phyloP scores from a whole-genome alignment of 2,113 vertebrate species.

The Sinocyclocheilus grahami region DNA sequence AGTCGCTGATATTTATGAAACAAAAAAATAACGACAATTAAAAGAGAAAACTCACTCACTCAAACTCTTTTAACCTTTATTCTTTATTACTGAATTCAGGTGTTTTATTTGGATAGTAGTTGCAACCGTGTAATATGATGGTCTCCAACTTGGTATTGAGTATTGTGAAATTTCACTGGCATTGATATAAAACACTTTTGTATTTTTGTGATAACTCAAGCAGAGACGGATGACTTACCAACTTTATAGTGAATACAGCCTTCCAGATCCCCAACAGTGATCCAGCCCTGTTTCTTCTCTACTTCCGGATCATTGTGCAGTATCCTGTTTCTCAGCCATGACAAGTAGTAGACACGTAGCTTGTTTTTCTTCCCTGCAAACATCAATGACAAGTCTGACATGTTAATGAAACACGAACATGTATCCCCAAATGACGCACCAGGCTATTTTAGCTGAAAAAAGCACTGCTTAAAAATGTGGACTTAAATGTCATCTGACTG shows the following conservation, averaged over 20 bases:
- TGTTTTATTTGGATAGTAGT: neutral
- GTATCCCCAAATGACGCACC: neutral
- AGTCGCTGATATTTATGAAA: too few species aligned
- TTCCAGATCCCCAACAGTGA: constrained; percentile 94
- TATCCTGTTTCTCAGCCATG: constrained; percentile 97
- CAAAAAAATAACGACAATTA: neutral
- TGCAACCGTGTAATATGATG: neutral
- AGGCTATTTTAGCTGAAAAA: neutral
- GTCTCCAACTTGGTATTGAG: neutral
- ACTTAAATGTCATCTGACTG: neutral
- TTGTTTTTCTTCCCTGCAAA: constrained; percentile 94
- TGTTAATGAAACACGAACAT: neutral
- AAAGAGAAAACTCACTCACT: neutral
- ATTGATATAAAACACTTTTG: neutral
- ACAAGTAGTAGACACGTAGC: constrained; percentile 95
- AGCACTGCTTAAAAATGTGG: neutral
- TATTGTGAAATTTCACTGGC: neutral
- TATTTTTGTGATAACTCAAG: neutral
- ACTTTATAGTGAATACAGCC: constrained; percentile 99
- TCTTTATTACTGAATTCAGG: neutral
- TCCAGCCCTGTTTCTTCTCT: constrained; percentile 98
- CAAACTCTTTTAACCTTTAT: too few species aligned
- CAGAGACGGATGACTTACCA: constrained; percentile 75
- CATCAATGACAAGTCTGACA: neutral
- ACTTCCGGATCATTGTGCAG: constrained; percentile 97